phyloP scores from a whole-genome alignment of 2,888 invertebrate genomes.

The Pseudococcus jackbeardsleyi region DNA sequence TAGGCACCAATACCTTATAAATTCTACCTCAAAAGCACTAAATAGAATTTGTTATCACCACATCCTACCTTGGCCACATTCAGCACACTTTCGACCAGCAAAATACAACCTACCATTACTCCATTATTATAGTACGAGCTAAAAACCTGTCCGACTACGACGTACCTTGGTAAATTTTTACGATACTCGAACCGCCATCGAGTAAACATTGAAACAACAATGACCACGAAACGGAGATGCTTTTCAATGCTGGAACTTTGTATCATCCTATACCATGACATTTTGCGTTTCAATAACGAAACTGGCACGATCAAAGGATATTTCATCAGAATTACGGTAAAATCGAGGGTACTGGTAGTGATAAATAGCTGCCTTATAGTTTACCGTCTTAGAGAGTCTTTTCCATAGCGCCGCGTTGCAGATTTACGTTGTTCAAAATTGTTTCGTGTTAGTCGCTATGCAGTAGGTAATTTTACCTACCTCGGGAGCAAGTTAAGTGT shows the following conservation, averaged over 20 bases:
- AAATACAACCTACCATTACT: not conserved
- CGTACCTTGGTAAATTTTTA: not conserved
- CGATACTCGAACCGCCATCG: not conserved
- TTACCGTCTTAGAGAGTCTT: constrained; percentile 24
- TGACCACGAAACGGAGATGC: not conserved
- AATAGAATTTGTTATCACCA: not conserved
- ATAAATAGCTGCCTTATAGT: constrained; percentile 21
- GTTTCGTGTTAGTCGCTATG: constrained; percentile 15
- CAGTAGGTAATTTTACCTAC: not conserved
- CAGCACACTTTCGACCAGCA: not conserved
- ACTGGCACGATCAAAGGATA: constrained; percentile 14
- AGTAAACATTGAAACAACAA: not conserved
- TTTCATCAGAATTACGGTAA: constrained; percentile 23
- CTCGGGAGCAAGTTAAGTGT: not conserved
- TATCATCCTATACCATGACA: not conserved
- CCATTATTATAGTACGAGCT: not conserved
- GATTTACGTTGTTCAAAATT: constrained; percentile 22
- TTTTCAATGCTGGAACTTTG: not conserved
- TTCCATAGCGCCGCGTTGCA: not conserved
- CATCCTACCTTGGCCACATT: not conserved
- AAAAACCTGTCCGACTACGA: not conserved
- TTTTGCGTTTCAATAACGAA: constrained; percentile 37
- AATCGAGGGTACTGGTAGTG: constrained; percentile 26
- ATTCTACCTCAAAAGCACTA: not conserved
- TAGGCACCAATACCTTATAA: too few species aligned